Percentiles rank a stretch among this genome's conserved stretches.
Conservation (phyloP, 92 coral and sea anemone genomes). For the Actinostola sp. region DNA sequence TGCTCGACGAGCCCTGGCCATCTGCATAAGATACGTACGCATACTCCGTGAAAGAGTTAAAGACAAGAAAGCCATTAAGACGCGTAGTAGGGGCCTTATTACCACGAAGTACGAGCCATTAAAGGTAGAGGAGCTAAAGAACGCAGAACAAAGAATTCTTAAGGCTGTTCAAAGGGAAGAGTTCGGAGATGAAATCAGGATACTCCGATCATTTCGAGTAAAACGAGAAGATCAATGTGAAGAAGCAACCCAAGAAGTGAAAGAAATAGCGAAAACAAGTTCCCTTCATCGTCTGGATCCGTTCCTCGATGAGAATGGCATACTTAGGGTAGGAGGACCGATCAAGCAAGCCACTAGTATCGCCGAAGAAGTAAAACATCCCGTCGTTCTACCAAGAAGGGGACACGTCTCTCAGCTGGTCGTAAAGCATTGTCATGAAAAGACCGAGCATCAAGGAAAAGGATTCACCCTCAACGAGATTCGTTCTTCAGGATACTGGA, state of each 20-base stretch:
- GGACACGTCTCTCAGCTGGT: not conserved
- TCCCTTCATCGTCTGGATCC: slow-evolving; percentile 19
- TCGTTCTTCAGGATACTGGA: slow-evolving; percentile 65
- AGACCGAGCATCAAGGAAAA: slow-evolving; percentile 53
- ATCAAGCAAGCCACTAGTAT: not conserved
- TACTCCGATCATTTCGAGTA: not conserved
- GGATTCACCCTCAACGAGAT: slow-evolving; percentile 63
- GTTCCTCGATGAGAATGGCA: slow-evolving; percentile 3
- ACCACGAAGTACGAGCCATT: too few species aligned
- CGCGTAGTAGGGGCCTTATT: too few species aligned
- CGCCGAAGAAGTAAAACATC: slow-evolving; percentile 9
- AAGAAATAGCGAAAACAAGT: not conserved
- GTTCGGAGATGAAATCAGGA: too few species aligned
- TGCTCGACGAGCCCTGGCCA: slow-evolving; percentile 53
- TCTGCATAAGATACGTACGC: slow-evolving; percentile 21
- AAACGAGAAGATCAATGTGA: not conserved
- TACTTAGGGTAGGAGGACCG: slow-evolving; percentile 21
- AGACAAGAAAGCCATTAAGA: not conserved
- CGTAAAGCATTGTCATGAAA: slow-evolving; percentile 39
- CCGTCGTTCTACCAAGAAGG: slow-evolving; percentile 1
- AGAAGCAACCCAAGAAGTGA: not conserved
- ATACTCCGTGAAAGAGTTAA: slow-evolving; percentile 18
- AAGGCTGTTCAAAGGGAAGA: too few species aligned
- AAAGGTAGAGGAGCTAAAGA: too few species aligned
- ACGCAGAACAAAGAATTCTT: too few species aligned